A percentile compares a stretch with the other conserved stretches of the same genome.
Evolutionary conservation across 2,797 vertebrate genomes (phyloP).

Genomic region (Calcarius lapponicus): DNA sequence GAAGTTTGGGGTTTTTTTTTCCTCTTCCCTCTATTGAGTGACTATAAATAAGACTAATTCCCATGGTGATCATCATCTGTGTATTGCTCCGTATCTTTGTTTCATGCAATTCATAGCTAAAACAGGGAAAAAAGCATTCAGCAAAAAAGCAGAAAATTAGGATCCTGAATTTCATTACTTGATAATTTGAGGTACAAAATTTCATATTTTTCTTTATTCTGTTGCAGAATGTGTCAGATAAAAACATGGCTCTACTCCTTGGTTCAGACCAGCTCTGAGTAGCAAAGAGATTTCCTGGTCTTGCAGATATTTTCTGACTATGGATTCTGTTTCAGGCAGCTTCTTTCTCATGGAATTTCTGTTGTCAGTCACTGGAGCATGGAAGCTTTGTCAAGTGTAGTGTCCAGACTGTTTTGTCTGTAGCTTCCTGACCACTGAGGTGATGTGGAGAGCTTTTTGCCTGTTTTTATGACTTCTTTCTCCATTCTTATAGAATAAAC

Average conservation of each 20-base stretch:
- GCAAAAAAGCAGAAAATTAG: neutral
- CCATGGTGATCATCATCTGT: neutral
- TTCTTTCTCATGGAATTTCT: neutral
- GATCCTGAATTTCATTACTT: neutral
- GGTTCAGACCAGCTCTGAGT: neutral
- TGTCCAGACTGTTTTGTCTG: neutral
- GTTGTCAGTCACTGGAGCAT: neutral
- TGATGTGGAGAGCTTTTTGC: neutral
- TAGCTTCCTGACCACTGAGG: neutral
- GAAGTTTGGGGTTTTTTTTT: neutral
- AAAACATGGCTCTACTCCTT: neutral
- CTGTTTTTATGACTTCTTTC: neutral
- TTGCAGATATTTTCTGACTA: neutral
- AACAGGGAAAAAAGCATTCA: neutral
- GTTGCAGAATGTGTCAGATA: neutral
- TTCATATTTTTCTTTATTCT: neutral
- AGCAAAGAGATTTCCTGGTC: neutral
- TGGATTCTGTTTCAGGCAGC: neutral
- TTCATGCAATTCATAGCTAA: neutral
- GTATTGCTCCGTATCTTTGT: neutral
- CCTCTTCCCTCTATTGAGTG: neutral
- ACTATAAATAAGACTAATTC: neutral
- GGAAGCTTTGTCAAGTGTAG: neutral
- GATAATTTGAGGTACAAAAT: neutral
- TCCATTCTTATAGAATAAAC: neutral